Percentiles rank a stretch among this genome's conserved stretches.
These are phyloP conservation scores for Myotis brandtii DNA, from an alignment of 2,113 vertebrate species.

Conservation along the genomic window DNA sequence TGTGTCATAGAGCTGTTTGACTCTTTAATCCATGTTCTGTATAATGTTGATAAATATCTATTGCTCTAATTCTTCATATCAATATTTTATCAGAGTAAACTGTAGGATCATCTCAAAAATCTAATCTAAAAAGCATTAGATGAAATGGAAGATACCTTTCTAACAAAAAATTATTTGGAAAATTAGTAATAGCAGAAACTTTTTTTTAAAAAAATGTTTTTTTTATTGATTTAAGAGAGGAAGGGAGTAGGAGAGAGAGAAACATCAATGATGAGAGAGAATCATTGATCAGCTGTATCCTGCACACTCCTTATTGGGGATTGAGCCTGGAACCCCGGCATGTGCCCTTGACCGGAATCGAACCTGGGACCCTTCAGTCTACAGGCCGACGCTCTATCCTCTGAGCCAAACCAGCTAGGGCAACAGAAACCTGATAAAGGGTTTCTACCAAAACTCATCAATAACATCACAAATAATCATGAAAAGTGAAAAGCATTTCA, in stretches of 20 bases:
- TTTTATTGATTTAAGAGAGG: no score
- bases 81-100: conserved; percentile 39
- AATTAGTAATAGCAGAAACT: not conserved
- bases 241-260: no score
- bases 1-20: not conserved
- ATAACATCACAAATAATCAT: not conserved
- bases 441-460: not conserved
- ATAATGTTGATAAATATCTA: not conserved
- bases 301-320: no score
- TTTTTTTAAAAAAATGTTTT: not conserved
- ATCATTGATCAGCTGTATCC: no score
- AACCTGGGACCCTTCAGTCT: no score
- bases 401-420: no score
- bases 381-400: no score
- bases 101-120: not conserved
- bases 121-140: not conserved
- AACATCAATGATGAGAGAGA: no score
- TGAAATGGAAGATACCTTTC: not conserved
- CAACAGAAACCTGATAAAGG: not conserved
- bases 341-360: no score
- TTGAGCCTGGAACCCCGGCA: no score
- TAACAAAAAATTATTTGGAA: conserved; percentile 10
- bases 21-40: not conserved
- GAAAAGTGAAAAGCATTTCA: conserved; percentile 9
- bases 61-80: not conserved